phyloP scores from a whole-genome alignment of 2,113 vertebrate genomes.

The Promerops cafer region DNA sequence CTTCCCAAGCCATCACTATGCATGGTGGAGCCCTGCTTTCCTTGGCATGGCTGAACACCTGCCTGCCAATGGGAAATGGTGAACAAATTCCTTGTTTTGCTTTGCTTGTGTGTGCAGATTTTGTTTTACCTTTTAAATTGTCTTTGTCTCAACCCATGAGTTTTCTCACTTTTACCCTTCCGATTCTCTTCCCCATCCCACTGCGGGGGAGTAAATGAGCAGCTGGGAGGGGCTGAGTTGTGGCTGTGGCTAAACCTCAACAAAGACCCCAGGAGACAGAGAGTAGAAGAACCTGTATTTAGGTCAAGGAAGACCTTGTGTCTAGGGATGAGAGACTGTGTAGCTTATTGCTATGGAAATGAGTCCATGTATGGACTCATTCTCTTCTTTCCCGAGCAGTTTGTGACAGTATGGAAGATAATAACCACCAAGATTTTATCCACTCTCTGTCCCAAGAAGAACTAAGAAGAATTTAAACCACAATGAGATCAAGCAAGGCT shows the following conservation, averaged over 20 bases:
- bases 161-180: background rate
- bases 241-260: background rate
- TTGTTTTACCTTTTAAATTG: background rate
- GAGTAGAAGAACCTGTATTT: background rate
- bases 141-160: background rate
- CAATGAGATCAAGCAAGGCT: background rate
- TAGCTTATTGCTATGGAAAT: background rate
- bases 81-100: background rate
- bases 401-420: background rate
- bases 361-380: background rate
- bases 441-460: background rate
- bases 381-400: background rate
- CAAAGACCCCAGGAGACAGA: background rate
- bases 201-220: background rate
- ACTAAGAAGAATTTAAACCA: background rate
- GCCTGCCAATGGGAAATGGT: background rate
- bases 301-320: background rate
- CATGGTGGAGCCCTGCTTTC: background rate
- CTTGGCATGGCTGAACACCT: background rate
- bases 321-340: background rate
- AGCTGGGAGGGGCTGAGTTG: too few relatives aligned
- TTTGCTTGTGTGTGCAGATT: background rate
- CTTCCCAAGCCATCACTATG: background rate
- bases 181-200: background rate
- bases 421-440: background rate